Conservation (phyloP, 2,797 vertebrate species). For the Alauda arvensis region DNA sequence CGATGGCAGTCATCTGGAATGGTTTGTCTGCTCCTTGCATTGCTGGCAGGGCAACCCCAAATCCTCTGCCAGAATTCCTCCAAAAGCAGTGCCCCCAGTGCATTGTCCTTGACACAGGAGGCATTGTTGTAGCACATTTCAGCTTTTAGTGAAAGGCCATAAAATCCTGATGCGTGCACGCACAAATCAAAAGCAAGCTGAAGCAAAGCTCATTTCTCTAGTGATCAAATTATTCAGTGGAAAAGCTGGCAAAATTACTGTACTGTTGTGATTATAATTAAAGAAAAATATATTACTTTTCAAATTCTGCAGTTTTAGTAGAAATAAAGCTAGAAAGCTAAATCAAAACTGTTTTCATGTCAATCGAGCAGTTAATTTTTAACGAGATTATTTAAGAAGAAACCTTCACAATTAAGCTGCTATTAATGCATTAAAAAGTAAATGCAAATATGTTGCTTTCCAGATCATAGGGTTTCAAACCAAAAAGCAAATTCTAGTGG, state of each 20-base stretch:
- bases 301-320: not conserved
- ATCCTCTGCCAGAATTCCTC: not conserved
- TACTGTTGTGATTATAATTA: slow-evolving; percentile 4
- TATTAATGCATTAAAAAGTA: slow-evolving; percentile 35
- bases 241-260: slow-evolving; percentile 1
- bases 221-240: slow-evolving; percentile 7
- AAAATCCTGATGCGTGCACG: not conserved
- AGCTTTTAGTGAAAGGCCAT: not conserved
- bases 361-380: slow-evolving; percentile 26
- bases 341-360: slow-evolving; percentile 12
- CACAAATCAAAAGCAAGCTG: not conserved
- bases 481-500: slow-evolving; percentile 3
- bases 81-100: not conserved
- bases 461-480: slow-evolving; percentile 1
- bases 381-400: not conserved
- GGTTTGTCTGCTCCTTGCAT: not conserved
- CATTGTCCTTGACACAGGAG: not conserved
- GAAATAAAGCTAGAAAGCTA: not conserved
- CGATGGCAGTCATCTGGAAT: not conserved
- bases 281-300: slow-evolving; percentile 13
- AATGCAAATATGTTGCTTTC: slow-evolving; percentile 35
- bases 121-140: not conserved
- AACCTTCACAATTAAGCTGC: slow-evolving; percentile 13
- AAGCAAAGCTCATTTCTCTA: not conserved
- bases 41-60: not conserved